Base-by-base conservation (phyloP, 2,113 vertebrate genomes). In the Pionites leucogaster region DNA sequence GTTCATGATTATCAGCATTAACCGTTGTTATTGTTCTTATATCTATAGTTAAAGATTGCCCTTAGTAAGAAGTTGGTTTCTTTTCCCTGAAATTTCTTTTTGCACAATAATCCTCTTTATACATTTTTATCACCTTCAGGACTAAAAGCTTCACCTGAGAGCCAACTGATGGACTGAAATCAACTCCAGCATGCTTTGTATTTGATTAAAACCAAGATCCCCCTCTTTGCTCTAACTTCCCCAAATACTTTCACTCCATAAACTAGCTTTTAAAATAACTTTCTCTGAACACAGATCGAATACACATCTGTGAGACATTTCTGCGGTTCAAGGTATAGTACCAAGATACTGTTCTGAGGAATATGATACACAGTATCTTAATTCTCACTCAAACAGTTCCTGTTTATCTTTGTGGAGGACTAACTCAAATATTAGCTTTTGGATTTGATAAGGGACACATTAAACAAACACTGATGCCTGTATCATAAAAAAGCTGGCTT, bases 371-470 rank as follows among this genome's bases (percentile, higher is more conserved):
- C 89, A 77, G 23, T 62, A 86, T 77, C 82, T 94, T 92, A 86
- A 94, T 94, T 96, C 92, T 90, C 72, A 81, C 49, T 92, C 95
- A 90, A 79, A 91, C 57, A 65, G 69, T 11, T 92, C 83, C 87
- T 86, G 68, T 90, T 95, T 86, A 83, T 92, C 95, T 92, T 93
- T 80, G 39, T 37, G 44, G 64, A 91, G 65, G 82, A 82, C 82
- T 62, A 86, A 71, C 13, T 85, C 92, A 88, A 95, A 95, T 95
- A 95, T 96, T 93, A 93, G 75, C 91, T 93, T 78, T 86, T 52
- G 85, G 88, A 90, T 92, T 90, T 81, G 82, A 93, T 92, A 97
- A 93, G 72, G 90, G 86, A 70, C 82, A 72, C 77, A 65, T 72
- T 92, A 96, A 92, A 88, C 76, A 95, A 96, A 92, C 13, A 11